phyloP scores from a whole-genome alignment of 2,113 vertebrate genomes.

The Raphicerus campestris region DNA sequence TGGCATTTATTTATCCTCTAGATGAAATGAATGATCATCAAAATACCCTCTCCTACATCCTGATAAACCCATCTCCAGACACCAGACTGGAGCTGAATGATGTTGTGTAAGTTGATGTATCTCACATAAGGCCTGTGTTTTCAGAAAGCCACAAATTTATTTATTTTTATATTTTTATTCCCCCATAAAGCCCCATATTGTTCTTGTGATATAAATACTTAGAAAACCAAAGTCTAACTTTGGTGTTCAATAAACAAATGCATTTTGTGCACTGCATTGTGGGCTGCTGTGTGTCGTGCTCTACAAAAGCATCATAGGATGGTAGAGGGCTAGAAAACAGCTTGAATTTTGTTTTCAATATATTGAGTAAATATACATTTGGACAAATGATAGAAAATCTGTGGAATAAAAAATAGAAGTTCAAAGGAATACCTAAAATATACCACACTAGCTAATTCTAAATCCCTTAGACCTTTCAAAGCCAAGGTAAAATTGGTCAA shows the following conservation, averaged over 20 bases:
- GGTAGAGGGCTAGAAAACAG: background rate
- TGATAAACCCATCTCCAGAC: conserved; percentile 95
- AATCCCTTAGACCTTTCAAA: background rate
- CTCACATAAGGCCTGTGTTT: background rate
- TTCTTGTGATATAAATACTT: background rate
- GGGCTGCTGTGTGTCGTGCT: background rate
- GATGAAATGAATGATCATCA: conserved; percentile 98
- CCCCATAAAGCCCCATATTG: background rate
- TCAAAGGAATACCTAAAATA: background rate
- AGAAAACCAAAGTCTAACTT: background rate
- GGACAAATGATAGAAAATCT: background rate
- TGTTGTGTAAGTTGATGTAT: conserved; percentile 88
- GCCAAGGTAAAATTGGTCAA: background rate
- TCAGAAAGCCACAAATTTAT: background rate
- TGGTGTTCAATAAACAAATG: background rate
- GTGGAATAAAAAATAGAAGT: background rate
- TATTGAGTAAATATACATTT: background rate
- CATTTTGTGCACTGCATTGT: background rate
- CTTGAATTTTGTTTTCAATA: background rate
- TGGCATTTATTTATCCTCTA: conserved; percentile 72
- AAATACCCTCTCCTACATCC: conserved; percentile 94
- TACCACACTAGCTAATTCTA: background rate
- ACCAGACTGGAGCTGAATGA: conserved; percentile 94
- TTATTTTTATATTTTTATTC: background rate
- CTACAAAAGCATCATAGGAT: background rate